A percentile compares a stretch with the other conserved stretches of the same genome.
phyloP scores from a whole-genome alignment of 2,113 vertebrate genomes.

The Callospermophilus lateralis region DNA sequence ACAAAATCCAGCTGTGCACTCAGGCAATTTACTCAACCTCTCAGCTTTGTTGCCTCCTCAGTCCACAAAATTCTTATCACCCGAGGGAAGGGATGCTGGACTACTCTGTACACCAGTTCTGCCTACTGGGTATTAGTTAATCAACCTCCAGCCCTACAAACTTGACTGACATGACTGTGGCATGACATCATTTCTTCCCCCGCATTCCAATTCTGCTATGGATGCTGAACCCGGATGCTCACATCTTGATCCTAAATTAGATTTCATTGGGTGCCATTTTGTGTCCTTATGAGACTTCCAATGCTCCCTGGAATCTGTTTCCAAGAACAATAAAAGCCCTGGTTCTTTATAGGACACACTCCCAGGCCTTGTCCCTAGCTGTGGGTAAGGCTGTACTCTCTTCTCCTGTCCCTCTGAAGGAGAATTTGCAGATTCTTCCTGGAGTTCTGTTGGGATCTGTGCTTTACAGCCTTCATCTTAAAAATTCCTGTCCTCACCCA shows the following conservation, averaged over 20 bases:
- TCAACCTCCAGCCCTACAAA: background rate
- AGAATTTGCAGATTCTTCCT: background rate
- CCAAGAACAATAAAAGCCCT: background rate
- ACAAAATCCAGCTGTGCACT: background rate
- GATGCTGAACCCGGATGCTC: background rate
- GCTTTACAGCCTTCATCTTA: background rate
- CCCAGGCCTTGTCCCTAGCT: background rate
- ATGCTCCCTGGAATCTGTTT: background rate
- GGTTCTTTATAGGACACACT: background rate
- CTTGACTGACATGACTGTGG: background rate
- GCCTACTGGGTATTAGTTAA: background rate
- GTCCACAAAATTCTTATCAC: background rate
- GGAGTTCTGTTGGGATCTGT: background rate
- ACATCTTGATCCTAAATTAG: background rate
- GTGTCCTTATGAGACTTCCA: background rate
- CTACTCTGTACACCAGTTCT: background rate
- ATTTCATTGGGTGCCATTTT: background rate
- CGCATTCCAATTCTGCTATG: background rate
- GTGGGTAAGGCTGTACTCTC: fast-evolving
- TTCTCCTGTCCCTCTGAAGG: background rate
- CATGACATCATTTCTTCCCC: background rate
- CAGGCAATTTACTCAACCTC: background rate
- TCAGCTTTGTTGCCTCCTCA: background rate
- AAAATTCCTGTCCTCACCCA: background rate
- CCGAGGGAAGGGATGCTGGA: background rate